Evolutionary conservation across 2,888 invertebrate species (phyloP).

Genomic region (Sinotaia quadrata): DNA sequence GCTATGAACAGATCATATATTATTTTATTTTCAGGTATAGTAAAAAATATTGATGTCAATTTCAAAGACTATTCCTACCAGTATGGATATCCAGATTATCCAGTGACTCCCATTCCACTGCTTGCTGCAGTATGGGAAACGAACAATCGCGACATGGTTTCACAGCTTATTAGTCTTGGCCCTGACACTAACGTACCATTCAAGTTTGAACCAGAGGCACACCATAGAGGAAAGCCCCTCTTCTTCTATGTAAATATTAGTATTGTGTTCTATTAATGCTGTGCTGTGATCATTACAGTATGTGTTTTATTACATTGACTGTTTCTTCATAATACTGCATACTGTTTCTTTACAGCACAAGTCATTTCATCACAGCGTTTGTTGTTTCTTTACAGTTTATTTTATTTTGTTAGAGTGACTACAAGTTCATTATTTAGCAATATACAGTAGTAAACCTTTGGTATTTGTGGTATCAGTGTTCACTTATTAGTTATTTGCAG

Average conservation of each 20-base stretch:
- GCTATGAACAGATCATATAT: neutral
- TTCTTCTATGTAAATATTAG: constrained; percentile 61
- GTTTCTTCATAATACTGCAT: too few relatives aligned
- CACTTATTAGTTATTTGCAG: too few relatives aligned
- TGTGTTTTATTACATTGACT: too few relatives aligned
- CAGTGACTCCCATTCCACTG: constrained; percentile 55
- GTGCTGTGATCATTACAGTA: too few relatives aligned
- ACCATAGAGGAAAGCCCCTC: constrained; percentile 53
- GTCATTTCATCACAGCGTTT: too few relatives aligned
- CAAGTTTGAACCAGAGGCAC: constrained; percentile 44
- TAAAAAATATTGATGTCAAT: constrained; percentile 52
- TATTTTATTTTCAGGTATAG: constrained; percentile 32
- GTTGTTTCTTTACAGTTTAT: too few relatives aligned
- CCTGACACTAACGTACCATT: constrained; percentile 52
- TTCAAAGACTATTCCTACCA: constrained; percentile 59
- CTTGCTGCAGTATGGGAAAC: constrained; percentile 59
- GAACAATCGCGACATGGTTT: constrained; percentile 45
- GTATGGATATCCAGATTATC: constrained; percentile 42
- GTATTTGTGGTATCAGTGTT: too few relatives aligned
- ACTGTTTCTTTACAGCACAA: too few relatives aligned
- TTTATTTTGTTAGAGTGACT: too few relatives aligned
- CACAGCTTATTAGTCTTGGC: constrained; percentile 47
- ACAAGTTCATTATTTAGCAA: too few relatives aligned
- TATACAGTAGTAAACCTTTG: too few relatives aligned
- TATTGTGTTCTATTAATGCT: too few relatives aligned